Evolutionary conservation across 2,888 invertebrate genomes (phyloP), one percentile per base, ranked within the genome.

Genomic region (Drosophila cognata): DNA sequence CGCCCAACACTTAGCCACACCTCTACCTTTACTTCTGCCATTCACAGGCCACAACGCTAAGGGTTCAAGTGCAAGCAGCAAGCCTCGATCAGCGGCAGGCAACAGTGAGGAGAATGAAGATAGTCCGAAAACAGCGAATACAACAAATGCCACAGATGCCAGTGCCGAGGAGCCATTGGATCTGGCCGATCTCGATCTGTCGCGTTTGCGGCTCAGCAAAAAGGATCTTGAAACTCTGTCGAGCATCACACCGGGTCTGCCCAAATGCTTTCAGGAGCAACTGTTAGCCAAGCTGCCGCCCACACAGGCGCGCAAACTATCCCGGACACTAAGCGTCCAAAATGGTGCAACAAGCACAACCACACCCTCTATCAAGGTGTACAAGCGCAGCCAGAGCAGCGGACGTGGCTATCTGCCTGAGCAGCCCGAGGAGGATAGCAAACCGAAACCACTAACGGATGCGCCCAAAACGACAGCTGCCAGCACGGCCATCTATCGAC

Each of bases 181-280:
- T 90, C 93, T 95, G 90, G 94, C 95, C 57, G 95, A 95, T 92
- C 94, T 96, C 92, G 95, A 96, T 93, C 93, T 96, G 86, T 95
- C 95, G 90, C 94, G 95, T 84, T 94, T 96, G 86, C 95, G 95
- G 92, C 93, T 96, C 73, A 95, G 95, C 81, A 96, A 96, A 92
- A 95, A 95, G 90, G 96, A 96, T 94, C 94, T 95, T 89, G 95
- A 95, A 91, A 95, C 96, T 76, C 93, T 96, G 81, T 95, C 95
- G 31, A 95, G 95, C 82, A 94, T 96, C 80, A 96, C 96, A 82
- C 96, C 96, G 38, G 96, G 95, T 79, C 94, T 96, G 84, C 95
- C 96, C 78, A 95, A 95, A 84, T 95, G 96, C 50, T 95, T 96
- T 91, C 96, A 96, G 94, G 95, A 95, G 72, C 96, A 96, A 92